These are phyloP conservation scores for Drosophila carrolli DNA, from an alignment of 1,140 invertebrate species.

Conservation along the genomic window DNA sequence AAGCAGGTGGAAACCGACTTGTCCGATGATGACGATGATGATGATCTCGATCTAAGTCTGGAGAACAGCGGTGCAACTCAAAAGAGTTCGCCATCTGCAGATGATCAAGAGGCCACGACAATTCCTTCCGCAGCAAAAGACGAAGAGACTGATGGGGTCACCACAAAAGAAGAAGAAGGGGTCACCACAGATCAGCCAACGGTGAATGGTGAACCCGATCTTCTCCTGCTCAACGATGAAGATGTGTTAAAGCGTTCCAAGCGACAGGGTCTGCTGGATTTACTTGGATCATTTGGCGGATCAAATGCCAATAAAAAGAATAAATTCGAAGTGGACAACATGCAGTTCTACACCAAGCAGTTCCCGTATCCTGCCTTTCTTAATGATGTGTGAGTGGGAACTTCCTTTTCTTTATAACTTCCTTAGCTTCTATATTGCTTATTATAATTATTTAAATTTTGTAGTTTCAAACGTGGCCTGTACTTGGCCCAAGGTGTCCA, in stretches of 20 bases:
- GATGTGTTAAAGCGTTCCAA: conserved; percentile 17
- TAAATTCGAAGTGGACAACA: conserved; percentile 79
- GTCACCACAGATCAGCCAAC: conserved; percentile 2
- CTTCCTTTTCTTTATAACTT: neutral
- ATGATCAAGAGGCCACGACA: neutral
- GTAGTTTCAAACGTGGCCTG: conserved; percentile 87
- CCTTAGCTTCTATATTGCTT: neutral
- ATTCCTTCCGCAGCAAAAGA: too few relatives aligned
- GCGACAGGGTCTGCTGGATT: conserved; percentile 68
- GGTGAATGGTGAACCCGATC: neutral
- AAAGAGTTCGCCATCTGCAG: neutral
- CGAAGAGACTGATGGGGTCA: neutral
- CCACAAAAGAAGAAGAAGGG: neutral
- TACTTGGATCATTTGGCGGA: conserved; percentile 50
- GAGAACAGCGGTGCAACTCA: conserved; percentile 11
- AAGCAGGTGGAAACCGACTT: conserved; percentile 23
- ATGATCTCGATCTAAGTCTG: conserved; percentile 38
- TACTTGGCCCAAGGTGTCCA: conserved; percentile 88
- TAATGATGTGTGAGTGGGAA: conserved; percentile 86
- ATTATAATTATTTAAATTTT: conserved; percentile 4
- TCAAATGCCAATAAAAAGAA: conserved; percentile 9
- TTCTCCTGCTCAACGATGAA: conserved; percentile 29
- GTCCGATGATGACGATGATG: conserved; percentile 49
- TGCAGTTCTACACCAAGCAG: conserved; percentile 88
- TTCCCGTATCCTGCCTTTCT: conserved; percentile 89